Conservation (phyloP, 2,888 invertebrate species). For the Plebejus anna region DNA sequence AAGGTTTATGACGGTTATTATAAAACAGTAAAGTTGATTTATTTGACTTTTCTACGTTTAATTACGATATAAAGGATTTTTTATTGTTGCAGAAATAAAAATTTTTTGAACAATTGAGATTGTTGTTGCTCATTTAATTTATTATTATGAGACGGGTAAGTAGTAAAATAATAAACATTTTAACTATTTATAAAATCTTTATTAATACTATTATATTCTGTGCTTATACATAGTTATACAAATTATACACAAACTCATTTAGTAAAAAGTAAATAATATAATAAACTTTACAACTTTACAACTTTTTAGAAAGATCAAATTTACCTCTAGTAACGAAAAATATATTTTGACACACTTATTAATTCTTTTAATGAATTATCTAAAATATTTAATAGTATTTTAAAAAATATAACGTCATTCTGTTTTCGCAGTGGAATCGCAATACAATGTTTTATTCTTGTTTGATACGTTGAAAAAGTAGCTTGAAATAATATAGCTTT, state of each 20-base stretch:
- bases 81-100: not conserved
- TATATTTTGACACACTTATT: too few relatives aligned
- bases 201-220: not conserved
- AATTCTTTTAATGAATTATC: too few relatives aligned
- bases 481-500: not conserved
- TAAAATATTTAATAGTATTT: too few relatives aligned
- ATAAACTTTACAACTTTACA: too few relatives aligned
- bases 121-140: constrained; percentile 7
- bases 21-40: constrained; percentile 23
- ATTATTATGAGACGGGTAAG: not conserved
- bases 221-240: too few relatives aligned
- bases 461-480: not conserved
- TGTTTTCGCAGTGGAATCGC: too few relatives aligned
- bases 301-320: too few relatives aligned
- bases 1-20: constrained; percentile 12
- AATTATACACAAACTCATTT: too few relatives aligned
- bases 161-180: constrained; percentile 1
- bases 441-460: too few relatives aligned
- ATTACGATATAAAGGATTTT: constrained; percentile 17
- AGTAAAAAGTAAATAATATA: too few relatives aligned
- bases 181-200: not conserved
- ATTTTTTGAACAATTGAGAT: constrained; percentile 9
- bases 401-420: too few relatives aligned
- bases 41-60: constrained; percentile 21
- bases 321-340: too few relatives aligned